phyloP scores from a whole-genome alignment of 2,888 invertebrate genomes.

The Pollenia angustigena region DNA sequence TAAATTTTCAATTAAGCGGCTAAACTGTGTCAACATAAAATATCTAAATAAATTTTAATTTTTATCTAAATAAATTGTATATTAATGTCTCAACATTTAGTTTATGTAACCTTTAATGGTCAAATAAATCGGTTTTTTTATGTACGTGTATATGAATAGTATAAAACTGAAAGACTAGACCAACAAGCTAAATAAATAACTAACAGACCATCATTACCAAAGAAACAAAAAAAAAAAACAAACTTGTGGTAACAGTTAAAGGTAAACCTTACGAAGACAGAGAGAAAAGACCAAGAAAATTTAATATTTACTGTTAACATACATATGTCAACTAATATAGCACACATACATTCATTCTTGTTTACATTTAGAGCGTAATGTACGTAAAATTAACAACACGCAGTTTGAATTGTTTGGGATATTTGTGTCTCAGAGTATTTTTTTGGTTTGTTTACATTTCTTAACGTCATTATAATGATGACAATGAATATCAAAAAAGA shows the following conservation, averaged over 20 bases:
- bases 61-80: slow-evolving; percentile 23
- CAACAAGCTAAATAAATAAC: slow-evolving; percentile 1
- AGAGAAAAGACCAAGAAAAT: slow-evolving; percentile 3
- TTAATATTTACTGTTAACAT: slow-evolving; percentile 9
- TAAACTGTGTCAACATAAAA: slow-evolving; percentile 51
- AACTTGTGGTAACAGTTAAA: background rate
- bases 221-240: background rate
- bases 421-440: slow-evolving; percentile 1
- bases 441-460: background rate
- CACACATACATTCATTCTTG: background rate
- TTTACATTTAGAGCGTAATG: background rate
- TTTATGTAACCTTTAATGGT: slow-evolving; percentile 54
- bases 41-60: slow-evolving; percentile 32
- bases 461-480: slow-evolving; percentile 2
- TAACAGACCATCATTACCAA: background rate
- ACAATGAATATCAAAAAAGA: slow-evolving; percentile 15
- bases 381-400: background rate
- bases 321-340: slow-evolving; percentile 17
- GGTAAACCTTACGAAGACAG: slow-evolving; percentile 9
- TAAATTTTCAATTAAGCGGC: slow-evolving; percentile 37
- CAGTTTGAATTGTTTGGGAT: background rate
- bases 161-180: background rate
- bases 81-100: background rate
- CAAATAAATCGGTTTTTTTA: slow-evolving; percentile 37
- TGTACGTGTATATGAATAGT: background rate